Evolutionary conservation across 2,888 invertebrate genomes (phyloP).

Genomic region (Sarcophaga rosellei): DNA sequence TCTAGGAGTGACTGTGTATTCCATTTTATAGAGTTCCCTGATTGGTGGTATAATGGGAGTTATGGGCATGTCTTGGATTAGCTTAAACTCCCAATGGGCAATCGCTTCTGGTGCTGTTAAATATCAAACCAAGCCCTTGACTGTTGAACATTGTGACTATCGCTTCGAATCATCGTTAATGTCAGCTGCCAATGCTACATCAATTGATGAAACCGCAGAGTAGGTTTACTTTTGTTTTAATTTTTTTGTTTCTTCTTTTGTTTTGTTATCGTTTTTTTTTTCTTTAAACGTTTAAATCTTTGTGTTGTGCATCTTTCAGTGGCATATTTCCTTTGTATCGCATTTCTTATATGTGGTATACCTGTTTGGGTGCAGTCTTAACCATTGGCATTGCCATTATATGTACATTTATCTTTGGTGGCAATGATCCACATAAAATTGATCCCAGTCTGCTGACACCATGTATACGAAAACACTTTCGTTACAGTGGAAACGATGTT

Average conservation of each 20-base stretch:
- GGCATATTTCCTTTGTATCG: conserved; percentile 83
- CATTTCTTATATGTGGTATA: conserved; percentile 91
- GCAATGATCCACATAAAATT: conserved; percentile 83
- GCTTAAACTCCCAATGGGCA: conserved; percentile 85
- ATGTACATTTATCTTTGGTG: conserved; percentile 78
- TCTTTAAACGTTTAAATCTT: conserved; percentile 16
- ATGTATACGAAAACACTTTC: conserved; percentile 75
- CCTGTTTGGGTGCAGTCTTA: conserved; percentile 84
- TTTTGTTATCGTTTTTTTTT: conserved; percentile 8
- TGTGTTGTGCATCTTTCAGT: conserved; percentile 69
- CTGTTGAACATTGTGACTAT: conserved; percentile 85
- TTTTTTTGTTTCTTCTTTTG: not conserved
- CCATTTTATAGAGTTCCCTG: conserved; percentile 82
- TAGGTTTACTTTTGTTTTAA: conserved; percentile 68
- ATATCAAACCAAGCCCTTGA: conserved; percentile 86
- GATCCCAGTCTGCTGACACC: conserved; percentile 86
- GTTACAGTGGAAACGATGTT: conserved; percentile 54
- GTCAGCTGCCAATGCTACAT: conserved; percentile 71
- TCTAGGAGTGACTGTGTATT: not conserved
- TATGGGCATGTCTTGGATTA: conserved; percentile 84
- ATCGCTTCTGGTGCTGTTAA: conserved; percentile 84
- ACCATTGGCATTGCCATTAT: conserved; percentile 82
- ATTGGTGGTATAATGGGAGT: conserved; percentile 84
- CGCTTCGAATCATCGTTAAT: conserved; percentile 81
- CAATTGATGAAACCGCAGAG: conserved; percentile 70